Evolutionary conservation across 2,797 vertebrate genomes (phyloP).

Genomic region (Streptopelia turtur): DNA sequence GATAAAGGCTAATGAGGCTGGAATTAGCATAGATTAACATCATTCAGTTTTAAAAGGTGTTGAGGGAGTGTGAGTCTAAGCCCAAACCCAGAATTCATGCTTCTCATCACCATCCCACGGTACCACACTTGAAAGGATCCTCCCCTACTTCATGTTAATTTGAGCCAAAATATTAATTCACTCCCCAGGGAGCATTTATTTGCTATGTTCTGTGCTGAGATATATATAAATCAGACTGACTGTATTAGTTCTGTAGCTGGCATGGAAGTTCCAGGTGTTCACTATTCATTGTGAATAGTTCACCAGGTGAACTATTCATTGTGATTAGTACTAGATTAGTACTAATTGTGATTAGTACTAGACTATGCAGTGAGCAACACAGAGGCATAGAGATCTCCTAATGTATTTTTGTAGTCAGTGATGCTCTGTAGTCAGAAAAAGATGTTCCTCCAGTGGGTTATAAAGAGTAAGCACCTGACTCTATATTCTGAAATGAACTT

Average conservation of each 20-base stretch:
- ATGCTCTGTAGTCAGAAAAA: background rate
- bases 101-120: background rate
- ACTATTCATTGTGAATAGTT: background rate
- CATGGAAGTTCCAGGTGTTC: background rate
- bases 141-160: background rate
- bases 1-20: constrained; percentile 31
- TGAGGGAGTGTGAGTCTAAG: constrained; percentile 5
- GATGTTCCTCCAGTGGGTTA: background rate
- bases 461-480: background rate
- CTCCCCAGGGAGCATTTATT: background rate
- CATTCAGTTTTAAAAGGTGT: constrained; percentile 29
- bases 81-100: background rate
- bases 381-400: background rate
- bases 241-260: background rate
- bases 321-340: too few relatives aligned
- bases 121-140: background rate
- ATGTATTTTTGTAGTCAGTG: background rate
- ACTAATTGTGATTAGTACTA: background rate
- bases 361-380: background rate
- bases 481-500: background rate
- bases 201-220: background rate
- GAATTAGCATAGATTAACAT: constrained; percentile 49
- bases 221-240: background rate
- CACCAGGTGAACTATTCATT: too few relatives aligned
- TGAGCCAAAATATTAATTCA: constrained; percentile 18